Conservation (phyloP, 2,888 invertebrate genomes). For the Drosophila atripex region DNA sequence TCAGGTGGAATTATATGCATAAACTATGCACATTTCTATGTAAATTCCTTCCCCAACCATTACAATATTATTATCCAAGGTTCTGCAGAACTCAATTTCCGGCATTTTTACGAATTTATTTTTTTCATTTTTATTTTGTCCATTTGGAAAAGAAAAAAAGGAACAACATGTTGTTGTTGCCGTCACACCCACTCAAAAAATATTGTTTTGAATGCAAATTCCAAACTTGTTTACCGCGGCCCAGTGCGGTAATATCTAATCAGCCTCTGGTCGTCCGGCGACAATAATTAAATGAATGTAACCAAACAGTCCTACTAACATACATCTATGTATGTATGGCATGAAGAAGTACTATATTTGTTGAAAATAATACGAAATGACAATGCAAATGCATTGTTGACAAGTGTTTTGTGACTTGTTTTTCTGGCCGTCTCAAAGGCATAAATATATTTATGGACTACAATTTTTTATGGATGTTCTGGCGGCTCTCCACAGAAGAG, state of each 20-base stretch:
- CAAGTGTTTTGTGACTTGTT: slow-evolving; percentile 49
- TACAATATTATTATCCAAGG: background rate
- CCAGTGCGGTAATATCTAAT: slow-evolving; percentile 36
- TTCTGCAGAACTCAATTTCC: slow-evolving; percentile 17
- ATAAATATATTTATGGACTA: slow-evolving; percentile 50
- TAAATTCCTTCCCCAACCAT: slow-evolving; percentile 1
- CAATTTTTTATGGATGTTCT: slow-evolving; percentile 27
- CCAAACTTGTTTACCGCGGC: slow-evolving; percentile 29
- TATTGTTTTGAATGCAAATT: slow-evolving; percentile 43
- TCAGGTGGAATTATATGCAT: slow-evolving; percentile 50
- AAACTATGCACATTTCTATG: slow-evolving; percentile 25
- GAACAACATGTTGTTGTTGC: slow-evolving; percentile 17
- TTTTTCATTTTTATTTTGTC: slow-evolving; percentile 7
- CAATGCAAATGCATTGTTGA: slow-evolving; percentile 62
- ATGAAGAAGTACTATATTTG: background rate
- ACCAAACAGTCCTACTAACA: slow-evolving; percentile 1
- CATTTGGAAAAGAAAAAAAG: slow-evolving; percentile 15
- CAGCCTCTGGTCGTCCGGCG: slow-evolving; percentile 18
- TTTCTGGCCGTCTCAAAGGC: slow-evolving; percentile 34
- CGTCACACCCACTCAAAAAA: slow-evolving; percentile 33
- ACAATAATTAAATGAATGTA: slow-evolving; percentile 33
- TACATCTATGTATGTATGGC: no score
- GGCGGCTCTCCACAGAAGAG: slow-evolving; percentile 1
- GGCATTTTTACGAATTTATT: slow-evolving; percentile 23
- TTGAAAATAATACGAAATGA: slow-evolving; percentile 19